A percentile compares a stretch with the other conserved stretches of the same genome.
phyloP scores from a whole-genome alignment of 2,888 invertebrate species.

The Cheilosia urbana region DNA sequence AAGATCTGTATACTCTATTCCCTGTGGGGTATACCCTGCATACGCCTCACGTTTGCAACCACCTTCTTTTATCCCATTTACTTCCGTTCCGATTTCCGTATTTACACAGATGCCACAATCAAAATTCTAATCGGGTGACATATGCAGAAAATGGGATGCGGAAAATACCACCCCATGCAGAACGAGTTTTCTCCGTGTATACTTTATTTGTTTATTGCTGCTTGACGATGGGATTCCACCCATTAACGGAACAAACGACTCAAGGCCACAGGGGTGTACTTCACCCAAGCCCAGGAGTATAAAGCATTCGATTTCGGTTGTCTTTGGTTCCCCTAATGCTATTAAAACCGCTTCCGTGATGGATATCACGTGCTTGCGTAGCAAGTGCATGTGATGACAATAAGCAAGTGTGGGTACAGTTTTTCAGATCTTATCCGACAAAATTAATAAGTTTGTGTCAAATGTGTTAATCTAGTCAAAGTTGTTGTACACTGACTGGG shows the following conservation, averaged over 20 bases:
- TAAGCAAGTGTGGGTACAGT: conserved; percentile 8
- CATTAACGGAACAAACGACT: conserved; percentile 72
- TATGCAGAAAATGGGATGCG: conserved; percentile 75
- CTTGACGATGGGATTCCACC: conserved; percentile 66
- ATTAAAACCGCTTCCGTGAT: conserved; percentile 64
- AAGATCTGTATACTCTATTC: conserved; percentile 30
- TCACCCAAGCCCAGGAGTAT: conserved; percentile 39
- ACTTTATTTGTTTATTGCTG: conserved; percentile 67
- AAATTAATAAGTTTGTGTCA: too few species aligned
- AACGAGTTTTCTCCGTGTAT: conserved; percentile 15
- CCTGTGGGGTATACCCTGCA: conserved; percentile 39
- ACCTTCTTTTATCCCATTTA: conserved; percentile 61
- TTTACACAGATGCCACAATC: conserved; percentile 75
- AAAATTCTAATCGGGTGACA: conserved; percentile 73
- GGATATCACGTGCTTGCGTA: conserved; percentile 60
- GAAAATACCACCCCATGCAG: conserved; percentile 52
- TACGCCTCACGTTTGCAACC: conserved; percentile 54
- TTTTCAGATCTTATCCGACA: too few species aligned
- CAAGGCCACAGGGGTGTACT: conserved; percentile 76
- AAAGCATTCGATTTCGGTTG: conserved; percentile 60
- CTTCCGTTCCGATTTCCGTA: conserved; percentile 75
- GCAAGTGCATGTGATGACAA: conserved; percentile 65
- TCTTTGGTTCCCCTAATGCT: conserved; percentile 60
- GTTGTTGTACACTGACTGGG: too few species aligned
- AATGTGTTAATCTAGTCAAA: too few species aligned